Conservation (phyloP, 64 coral and sea anemone species). For the Trachythela sp. region DNA sequence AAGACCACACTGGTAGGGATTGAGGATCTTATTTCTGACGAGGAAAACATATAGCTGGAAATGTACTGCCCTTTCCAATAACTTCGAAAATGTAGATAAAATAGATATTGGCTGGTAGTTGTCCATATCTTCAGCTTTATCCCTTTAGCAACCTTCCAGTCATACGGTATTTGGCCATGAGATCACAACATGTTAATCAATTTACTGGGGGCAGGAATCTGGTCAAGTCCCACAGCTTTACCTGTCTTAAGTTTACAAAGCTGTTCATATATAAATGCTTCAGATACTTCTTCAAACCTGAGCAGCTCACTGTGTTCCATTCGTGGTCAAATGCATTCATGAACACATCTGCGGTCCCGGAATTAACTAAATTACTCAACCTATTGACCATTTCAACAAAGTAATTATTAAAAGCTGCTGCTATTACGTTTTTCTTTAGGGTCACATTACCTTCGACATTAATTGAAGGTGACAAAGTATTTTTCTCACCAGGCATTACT, state of each 20-base stretch:
- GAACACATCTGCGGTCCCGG: too few species aligned
- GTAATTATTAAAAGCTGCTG: too few species aligned
- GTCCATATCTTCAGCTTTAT: neutral
- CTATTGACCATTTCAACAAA: too few species aligned
- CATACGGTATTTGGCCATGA: neutral
- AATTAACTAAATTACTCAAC: too few species aligned
- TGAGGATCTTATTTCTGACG: neutral
- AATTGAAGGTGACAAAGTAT: neutral
- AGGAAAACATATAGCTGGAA: neutral
- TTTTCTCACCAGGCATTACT: too few species aligned
- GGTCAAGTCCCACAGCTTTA: too few species aligned
- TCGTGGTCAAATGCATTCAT: too few species aligned
- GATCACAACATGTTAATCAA: neutral
- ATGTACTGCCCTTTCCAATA: slow-evolving; percentile 3
- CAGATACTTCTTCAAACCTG: neutral
- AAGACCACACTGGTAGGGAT: neutral
- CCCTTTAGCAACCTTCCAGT: slow-evolving; percentile 8
- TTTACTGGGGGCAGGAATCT: neutral
- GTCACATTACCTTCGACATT: neutral
- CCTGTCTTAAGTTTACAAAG: neutral
- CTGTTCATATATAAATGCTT: neutral
- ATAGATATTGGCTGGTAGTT: slow-evolving; percentile 17
- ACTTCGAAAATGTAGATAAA: neutral
- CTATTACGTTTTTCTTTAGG: too few species aligned
- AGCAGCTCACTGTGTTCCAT: too few species aligned